Base-by-base conservation (phyloP, 2,113 vertebrate species). In the Hippolais icterina region DNA sequence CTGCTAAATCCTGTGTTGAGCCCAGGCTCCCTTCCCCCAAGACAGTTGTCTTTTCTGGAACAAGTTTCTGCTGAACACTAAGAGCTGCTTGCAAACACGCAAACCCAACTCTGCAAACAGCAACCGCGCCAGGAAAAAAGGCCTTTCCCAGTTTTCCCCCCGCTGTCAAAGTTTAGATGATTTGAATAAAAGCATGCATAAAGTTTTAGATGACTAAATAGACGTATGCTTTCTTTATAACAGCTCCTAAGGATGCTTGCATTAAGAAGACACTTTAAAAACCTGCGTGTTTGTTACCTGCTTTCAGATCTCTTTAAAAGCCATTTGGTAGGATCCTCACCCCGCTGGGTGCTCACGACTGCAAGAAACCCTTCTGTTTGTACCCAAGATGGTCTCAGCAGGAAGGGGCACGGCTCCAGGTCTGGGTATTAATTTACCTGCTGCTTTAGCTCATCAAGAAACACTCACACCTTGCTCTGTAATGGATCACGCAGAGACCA, bases 21-120 rank as follows among this genome's bases (percentile, higher is more conserved):
- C 76, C 56, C 92, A 90, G 64, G 44, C 85, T 92, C 90, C 92
- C 94, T 59, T 94, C 86, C 90, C 90, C 85, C 86, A 88, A 90
- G 95, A 90, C 90, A 94, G 72, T 88, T 92, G 94, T 94, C 94
- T 96, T 96, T 96, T 57, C 94, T 96, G 95, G 95, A 96, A 96
- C 92, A 96, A 95, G 92, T 92, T 94, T 92, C 90, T 90, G 76
- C 70, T 92, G 91, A 96, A 94, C 85, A 93, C 76, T 78, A 90
- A 94, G 93, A 75, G 87, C 89, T 97, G 90, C 90, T 96, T 95
- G 88, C 95, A 96, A 96, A 96, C 84, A 93, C 5, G 11, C 85
- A 88, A 93, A 82, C 76, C 49, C 37, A 94, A 84, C 92, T 90
- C 85, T 23, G 93, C 92, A 94, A 90, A 94, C 90, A 95, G 83